Evolutionary conservation across 2,797 vertebrate species (phyloP).

Genomic region (Eupleurogrammus muticus): DNA sequence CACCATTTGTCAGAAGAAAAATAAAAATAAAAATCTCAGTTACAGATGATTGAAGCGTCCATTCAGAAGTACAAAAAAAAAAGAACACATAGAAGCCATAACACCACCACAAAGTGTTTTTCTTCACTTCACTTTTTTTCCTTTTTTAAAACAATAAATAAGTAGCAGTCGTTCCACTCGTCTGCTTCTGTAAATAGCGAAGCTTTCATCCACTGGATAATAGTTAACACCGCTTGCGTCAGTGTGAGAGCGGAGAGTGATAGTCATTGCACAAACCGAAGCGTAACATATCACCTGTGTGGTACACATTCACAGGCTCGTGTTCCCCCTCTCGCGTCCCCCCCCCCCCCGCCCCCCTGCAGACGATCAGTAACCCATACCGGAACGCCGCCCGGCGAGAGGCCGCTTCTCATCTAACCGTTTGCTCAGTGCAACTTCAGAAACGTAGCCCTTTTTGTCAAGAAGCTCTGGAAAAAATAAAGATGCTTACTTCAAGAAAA

Average conservation of each 20-base stretch:
- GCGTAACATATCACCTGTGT: conserved; percentile 54
- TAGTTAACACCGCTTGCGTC: conserved; percentile 47
- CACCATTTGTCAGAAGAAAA: conserved; percentile 64
- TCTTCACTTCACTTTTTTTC: conserved; percentile 22
- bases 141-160: conserved; percentile 68
- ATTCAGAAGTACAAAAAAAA: conserved; percentile 53
- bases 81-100: conserved; percentile 57
- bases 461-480: conserved; percentile 60
- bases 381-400: conserved; percentile 29
- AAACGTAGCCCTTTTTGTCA: conserved; percentile 75
- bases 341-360: conserved; percentile 4
- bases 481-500: conserved; percentile 35
- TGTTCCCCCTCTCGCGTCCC: conserved; percentile 28
- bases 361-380: conserved; percentile 37
- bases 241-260: conserved; percentile 55
- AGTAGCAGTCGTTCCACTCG: conserved; percentile 45
- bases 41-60: conserved; percentile 49
- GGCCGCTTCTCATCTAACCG: conserved; percentile 32
- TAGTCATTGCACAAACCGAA: conserved; percentile 66
- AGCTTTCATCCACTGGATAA: conserved; percentile 58
- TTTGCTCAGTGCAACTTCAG: conserved; percentile 65
- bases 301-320: conserved; percentile 60
- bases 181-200: conserved; percentile 40
- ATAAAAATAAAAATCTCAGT: conserved; percentile 46
- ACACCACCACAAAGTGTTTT: conserved; percentile 49